These are phyloP conservation scores for Athalia circularis DNA, from an alignment of 2,888 invertebrate genomes.

Conservation along the genomic window DNA sequence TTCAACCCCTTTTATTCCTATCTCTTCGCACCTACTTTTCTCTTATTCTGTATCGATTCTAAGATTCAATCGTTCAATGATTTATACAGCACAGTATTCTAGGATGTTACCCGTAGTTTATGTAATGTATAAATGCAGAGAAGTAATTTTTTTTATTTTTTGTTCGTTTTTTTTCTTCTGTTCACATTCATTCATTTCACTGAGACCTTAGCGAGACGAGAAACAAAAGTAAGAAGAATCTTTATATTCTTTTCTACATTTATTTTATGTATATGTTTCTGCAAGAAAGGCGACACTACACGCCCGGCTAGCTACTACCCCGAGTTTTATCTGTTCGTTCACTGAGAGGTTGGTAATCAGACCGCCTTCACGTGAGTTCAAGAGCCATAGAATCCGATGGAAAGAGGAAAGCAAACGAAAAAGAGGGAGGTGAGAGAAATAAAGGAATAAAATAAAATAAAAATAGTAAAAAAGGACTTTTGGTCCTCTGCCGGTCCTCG, in stretches of 20 bases:
- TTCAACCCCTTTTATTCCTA: neutral
- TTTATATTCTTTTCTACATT: neutral
- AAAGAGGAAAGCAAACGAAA: neutral
- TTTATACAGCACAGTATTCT: neutral
- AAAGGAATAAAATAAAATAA: neutral
- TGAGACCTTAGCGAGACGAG: neutral
- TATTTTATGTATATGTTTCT: neutral
- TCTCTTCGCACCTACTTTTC: neutral
- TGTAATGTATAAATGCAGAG: no score
- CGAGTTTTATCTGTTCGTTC: slow-evolving; percentile 28
- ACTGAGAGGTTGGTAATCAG: slow-evolving; percentile 27
- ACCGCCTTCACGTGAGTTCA: slow-evolving; percentile 24
- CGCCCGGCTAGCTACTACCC: neutral
- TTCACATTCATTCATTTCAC: no score
- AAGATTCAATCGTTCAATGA: slow-evolving; percentile 32
- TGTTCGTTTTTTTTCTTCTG: no score
- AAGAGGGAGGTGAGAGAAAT: neutral
- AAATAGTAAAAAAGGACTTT: slow-evolving; percentile 28
- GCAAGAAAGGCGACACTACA: slow-evolving; percentile 32
- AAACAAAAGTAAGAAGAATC: neutral
- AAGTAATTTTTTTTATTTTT: no score
- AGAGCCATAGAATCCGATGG: neutral
- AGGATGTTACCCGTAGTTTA: no score
- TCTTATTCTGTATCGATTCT: slow-evolving; percentile 20
- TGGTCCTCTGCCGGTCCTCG: slow-evolving; percentile 21